Evolutionary conservation across 2,113 vertebrate species (phyloP).

Genomic region (Phalacrocorax brasilianus): DNA sequence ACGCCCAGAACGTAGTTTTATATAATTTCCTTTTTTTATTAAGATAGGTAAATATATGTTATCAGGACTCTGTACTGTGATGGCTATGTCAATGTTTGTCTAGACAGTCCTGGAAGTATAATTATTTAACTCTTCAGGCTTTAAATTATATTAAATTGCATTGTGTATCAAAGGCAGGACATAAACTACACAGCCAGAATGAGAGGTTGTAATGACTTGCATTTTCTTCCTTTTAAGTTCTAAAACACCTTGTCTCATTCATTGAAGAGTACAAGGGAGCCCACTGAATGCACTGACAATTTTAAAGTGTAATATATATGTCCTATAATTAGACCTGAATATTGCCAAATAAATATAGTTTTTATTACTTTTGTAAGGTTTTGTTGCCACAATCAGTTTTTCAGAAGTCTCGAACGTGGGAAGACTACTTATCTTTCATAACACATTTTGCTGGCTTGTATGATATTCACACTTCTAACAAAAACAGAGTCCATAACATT

Average conservation of each 20-base stretch:
- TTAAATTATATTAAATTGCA: conserved; percentile 24
- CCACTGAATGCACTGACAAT: background rate
- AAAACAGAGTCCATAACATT: background rate
- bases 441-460: background rate
- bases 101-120: conserved; percentile 32
- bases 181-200: background rate
- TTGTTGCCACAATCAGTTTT: background rate
- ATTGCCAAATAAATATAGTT: background rate
- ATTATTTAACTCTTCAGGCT: background rate
- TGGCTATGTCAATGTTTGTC: conserved; percentile 18
- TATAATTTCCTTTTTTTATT: background rate
- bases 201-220: background rate
- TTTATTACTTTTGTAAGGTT: background rate
- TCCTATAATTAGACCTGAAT: background rate
- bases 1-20: background rate
- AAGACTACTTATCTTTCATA: background rate
- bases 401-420: background rate
- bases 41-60: background rate
- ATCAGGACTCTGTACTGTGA: background rate
- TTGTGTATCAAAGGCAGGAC: background rate
- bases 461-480: background rate
- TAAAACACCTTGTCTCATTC: background rate
- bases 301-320: background rate
- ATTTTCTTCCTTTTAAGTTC: conserved; percentile 15
- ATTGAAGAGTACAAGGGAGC: background rate